These are phyloP conservation scores for Liasis olivaceus DNA, from an alignment of 2,797 vertebrate genomes.

Conservation along the genomic window DNA sequence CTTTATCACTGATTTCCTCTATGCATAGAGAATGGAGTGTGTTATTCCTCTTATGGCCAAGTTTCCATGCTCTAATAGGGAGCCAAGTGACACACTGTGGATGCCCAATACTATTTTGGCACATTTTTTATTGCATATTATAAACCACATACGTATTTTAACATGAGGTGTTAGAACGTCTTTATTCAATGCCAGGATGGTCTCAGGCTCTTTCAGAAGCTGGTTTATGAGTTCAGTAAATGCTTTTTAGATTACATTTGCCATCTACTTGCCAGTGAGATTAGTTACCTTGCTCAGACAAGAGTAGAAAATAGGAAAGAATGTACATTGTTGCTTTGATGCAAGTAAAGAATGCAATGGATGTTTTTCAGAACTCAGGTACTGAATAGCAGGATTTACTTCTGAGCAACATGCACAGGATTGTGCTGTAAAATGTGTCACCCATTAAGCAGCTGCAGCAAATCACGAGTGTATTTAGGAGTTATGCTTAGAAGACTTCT, in stretches of 20 bases:
- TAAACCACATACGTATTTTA: neutral
- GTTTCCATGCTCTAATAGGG: neutral
- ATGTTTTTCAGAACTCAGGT: constrained; percentile 25
- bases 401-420: neutral
- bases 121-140: neutral
- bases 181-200: neutral
- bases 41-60: constrained; percentile 12
- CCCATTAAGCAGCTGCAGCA: neutral
- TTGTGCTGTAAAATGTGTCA: neutral
- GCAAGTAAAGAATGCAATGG: neutral
- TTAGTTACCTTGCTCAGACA: neutral
- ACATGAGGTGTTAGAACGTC: neutral
- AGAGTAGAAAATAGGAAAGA: neutral
- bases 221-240: neutral
- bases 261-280: neutral
- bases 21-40: neutral
- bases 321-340: neutral
- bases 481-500: constrained; percentile 1
- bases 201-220: neutral
- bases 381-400: neutral
- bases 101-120: neutral
- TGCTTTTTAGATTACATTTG: too few species aligned
- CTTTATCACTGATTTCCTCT: constrained; percentile 34
- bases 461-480: constrained; percentile 27
- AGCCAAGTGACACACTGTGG: neutral